Evolutionary conservation across 2,888 invertebrate species (phyloP), one percentile per base, ranked within the genome.

Genomic region (Phanerotoma sp.): DNA sequence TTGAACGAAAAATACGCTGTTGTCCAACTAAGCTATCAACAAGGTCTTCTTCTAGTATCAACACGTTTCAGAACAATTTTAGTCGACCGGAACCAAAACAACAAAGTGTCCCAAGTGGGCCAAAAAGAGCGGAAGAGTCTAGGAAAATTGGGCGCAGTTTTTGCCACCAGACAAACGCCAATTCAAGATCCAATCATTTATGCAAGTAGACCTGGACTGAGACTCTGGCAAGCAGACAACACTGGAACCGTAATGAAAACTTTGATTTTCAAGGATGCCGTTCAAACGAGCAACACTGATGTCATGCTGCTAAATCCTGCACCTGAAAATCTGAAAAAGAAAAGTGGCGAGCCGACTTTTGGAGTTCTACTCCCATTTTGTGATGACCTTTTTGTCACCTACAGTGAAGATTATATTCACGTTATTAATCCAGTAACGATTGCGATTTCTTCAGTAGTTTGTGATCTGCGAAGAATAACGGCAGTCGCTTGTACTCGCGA

Each of bases 71-170:
- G 93, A 57, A 87, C 88, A 64, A 87, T 94, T 58, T 79, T 94
- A 49, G 93, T 91, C 69, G 84, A 87, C 66, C 81, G 84, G 25
- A 82, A 84, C 49, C 81, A 81, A 51, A 81, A 80, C 42, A 89
- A 88, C 85, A 84, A 82, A 63, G 83, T 91, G 40, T 83, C 79
- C 42, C 93, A 93, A 80, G 84, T 95, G 57, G 95, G 94, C 35
- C 89, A 88, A 72, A 89, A 90, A 73, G 94, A 94, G 73, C 81
- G 94, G 62, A 93, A 92, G 82, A 85, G 86, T 88, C 76, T 86
- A 51, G 87, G 86, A 25, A 81, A 81, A 62, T 84, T 86, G 71
- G 89, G 89, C 38, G 84, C 83, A 16, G 80, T 81, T 46, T 85
- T 85, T 67, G 77, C 80, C 49, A 60, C 78, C 75, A 76, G 83